phyloP scores from a whole-genome alignment of 2,797 vertebrate genomes.

The Smutsia gigantea region DNA sequence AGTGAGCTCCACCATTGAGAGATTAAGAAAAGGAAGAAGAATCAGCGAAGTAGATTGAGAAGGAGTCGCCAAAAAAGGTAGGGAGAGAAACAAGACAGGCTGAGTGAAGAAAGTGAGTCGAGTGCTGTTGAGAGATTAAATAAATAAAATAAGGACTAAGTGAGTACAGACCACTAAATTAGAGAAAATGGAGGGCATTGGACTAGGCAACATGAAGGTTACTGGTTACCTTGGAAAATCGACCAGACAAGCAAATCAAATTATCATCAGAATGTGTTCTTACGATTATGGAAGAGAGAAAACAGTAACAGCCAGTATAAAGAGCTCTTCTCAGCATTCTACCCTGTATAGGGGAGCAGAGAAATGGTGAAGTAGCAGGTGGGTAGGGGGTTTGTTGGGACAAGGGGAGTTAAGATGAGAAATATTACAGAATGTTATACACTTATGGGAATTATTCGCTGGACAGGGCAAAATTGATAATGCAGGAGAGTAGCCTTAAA shows the following conservation, averaged over 20 bases:
- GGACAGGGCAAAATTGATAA: neutral
- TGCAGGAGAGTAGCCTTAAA: neutral
- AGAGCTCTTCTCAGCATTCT: neutral
- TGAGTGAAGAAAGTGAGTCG: neutral
- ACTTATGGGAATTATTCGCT: neutral
- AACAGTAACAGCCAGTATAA: neutral
- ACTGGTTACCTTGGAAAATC: neutral
- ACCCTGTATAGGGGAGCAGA: neutral
- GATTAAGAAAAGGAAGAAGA: neutral
- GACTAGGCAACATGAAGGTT: neutral
- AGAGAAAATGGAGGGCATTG: neutral
- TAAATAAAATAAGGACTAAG: neutral
- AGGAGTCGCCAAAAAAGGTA: neutral
- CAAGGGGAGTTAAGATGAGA: neutral
- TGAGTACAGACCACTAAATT: neutral
- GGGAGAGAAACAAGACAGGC: neutral
- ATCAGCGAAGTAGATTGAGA: neutral
- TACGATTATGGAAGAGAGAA: neutral
- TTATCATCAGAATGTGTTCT: neutral
- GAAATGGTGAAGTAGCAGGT: neutral
- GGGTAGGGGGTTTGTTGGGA: neutral
- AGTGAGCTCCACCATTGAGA: neutral
- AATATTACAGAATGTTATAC: neutral
- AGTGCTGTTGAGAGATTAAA: neutral
- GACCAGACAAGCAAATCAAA: neutral